phyloP scores from a whole-genome alignment of 2,113 vertebrate genomes.

The Anser cygnoides region DNA sequence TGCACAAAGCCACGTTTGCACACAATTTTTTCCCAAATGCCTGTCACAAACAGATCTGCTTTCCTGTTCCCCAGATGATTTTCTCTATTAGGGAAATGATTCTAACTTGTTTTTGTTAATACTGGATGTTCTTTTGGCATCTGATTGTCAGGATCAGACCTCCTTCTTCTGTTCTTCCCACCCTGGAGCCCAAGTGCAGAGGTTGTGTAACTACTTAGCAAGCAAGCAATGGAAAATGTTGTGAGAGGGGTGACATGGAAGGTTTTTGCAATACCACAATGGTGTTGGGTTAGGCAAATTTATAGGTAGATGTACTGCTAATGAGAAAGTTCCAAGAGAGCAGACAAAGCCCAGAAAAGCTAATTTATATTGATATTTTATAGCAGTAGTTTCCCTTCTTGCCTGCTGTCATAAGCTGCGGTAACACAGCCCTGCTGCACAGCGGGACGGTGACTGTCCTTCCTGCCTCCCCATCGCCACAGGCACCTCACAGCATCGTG shows the following conservation, averaged over 20 bases:
- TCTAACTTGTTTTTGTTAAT: slow-evolving; percentile 5
- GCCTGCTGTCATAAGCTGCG: background rate
- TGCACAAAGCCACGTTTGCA: background rate
- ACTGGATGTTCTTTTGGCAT: background rate
- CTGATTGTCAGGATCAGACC: background rate
- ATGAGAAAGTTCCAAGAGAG: background rate
- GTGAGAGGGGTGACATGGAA: background rate
- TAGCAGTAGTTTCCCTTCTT: background rate
- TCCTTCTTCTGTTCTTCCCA: background rate
- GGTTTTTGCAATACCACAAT: background rate
- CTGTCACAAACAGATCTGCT: slow-evolving; percentile 36
- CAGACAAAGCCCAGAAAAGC: background rate
- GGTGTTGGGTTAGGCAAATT: background rate
- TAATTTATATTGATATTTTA: background rate
- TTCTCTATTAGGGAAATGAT: slow-evolving; percentile 57
- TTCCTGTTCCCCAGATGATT: slow-evolving; percentile 52
- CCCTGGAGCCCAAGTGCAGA: background rate
- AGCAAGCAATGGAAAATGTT: background rate
- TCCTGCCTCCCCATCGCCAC: background rate
- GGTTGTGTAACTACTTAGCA: background rate
- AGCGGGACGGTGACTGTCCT: background rate
- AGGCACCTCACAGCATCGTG: background rate
- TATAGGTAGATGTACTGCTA: background rate
- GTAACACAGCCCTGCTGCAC: background rate
- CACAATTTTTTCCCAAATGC: background rate